These are phyloP conservation scores for Raja brachyura DNA, from an alignment of 2,113 vertebrate genomes.

Conservation along the genomic window DNA sequence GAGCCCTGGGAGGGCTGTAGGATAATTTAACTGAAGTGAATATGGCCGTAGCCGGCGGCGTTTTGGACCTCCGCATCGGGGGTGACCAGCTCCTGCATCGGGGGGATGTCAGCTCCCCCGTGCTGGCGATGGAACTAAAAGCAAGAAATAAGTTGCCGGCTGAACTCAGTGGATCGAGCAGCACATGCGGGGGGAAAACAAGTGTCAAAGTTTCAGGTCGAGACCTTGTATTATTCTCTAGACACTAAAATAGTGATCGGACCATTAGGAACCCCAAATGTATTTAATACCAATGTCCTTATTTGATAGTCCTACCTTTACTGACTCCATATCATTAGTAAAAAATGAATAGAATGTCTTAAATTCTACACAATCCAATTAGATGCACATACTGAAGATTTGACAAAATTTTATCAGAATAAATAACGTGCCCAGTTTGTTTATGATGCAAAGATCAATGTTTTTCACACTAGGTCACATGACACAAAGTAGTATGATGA, in stretches of 20 bases:
- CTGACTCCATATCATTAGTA: background rate
- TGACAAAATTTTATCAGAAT: background rate
- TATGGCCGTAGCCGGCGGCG: background rate
- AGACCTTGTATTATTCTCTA: too few relatives aligned
- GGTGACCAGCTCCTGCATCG: too few relatives aligned
- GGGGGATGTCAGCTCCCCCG: too few relatives aligned
- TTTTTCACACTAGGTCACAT: background rate
- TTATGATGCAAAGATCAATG: background rate
- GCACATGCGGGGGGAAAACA: background rate
- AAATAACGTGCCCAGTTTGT: background rate
- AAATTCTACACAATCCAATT: background rate
- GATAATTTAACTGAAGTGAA: background rate
- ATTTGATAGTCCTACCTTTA: background rate
- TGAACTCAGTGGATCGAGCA: too few relatives aligned
- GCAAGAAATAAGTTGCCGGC: too few relatives aligned
- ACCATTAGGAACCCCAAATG: background rate
- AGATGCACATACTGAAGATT: background rate
- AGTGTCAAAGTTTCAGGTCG: too few relatives aligned
- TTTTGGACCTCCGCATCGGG: too few relatives aligned
- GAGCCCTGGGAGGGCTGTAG: background rate
- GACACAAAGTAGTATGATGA: background rate
- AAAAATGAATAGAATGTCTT: background rate
- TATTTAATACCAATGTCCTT: background rate
- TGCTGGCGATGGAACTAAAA: too few relatives aligned
- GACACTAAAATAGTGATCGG: background rate